A percentile compares a stretch with the other conserved stretches of the same genome.
These are phyloP conservation scores for Potamilus streckersoni DNA, from an alignment of 1,140 invertebrate species.

Conservation along the genomic window DNA sequence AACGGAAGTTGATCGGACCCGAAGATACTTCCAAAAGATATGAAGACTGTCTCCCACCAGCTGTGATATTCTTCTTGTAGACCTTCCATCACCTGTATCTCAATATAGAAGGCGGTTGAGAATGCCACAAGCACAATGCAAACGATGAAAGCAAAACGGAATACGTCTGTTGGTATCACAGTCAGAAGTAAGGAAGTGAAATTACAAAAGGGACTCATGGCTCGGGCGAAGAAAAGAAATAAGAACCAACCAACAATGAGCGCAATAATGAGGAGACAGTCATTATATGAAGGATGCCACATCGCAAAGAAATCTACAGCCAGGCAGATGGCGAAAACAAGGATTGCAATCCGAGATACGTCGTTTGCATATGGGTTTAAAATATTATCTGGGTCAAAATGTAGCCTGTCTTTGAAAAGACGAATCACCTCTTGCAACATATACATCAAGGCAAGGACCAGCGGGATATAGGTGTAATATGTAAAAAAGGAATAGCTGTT, in stretches of 20 bases:
- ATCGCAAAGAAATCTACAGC: constrained; percentile 32
- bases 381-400: not conserved
- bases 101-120: constrained; percentile 43
- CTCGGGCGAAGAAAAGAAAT: constrained; percentile 35
- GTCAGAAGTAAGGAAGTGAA: constrained; percentile 43
- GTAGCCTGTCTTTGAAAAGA: constrained; percentile 12
- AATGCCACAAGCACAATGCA: constrained; percentile 44
- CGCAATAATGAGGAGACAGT: constrained; percentile 29
- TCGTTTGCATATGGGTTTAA: constrained; percentile 16
- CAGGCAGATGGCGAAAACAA: constrained; percentile 35
- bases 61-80: constrained; percentile 36
- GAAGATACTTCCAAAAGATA: constrained; percentile 26
- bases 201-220: constrained; percentile 35
- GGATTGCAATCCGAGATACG: constrained; percentile 34
- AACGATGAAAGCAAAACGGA: constrained; percentile 37
- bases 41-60: constrained; percentile 45
- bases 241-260: constrained; percentile 44
- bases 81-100: not conserved
- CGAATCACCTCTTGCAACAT: constrained; percentile 4
- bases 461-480: constrained; percentile 16
- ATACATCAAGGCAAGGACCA: constrained; percentile 22
- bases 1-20: constrained; percentile 37
- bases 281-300: not conserved
- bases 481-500: constrained; percentile 3
- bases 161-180: constrained; percentile 39